These are phyloP conservation scores for Venustoraphidia nigricollis DNA, from an alignment of 2,888 invertebrate species.

Conservation along the genomic window DNA sequence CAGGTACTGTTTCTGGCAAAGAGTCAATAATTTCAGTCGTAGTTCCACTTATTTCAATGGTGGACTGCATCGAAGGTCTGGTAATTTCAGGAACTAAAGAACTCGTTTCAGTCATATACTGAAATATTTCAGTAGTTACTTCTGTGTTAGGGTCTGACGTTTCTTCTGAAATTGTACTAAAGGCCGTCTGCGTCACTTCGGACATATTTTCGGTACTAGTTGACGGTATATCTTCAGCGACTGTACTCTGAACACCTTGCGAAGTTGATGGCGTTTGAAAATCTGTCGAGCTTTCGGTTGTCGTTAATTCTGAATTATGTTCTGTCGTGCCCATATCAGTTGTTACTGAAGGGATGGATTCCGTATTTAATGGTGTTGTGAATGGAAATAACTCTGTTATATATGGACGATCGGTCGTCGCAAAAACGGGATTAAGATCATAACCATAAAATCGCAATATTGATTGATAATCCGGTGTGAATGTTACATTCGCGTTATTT, in stretches of 20 bases:
- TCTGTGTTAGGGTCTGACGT: too few species aligned
- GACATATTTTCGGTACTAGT: constrained; percentile 4
- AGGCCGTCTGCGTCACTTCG: not conserved
- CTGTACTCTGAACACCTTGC: too few species aligned
- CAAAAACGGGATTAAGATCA: constrained; percentile 40
- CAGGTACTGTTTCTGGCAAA: not conserved
- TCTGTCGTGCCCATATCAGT: constrained; percentile 2
- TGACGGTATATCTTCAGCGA: too few species aligned
- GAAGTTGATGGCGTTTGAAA: too few species aligned
- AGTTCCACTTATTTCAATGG: not conserved
- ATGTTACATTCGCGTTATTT: constrained; percentile 61
- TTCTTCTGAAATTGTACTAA: not conserved
- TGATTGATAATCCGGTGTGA: constrained; percentile 57
- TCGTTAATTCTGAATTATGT: not conserved
- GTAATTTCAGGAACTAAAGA: too few species aligned
- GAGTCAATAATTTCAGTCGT: not conserved
- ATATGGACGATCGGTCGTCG: constrained; percentile 21
- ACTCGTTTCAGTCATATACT: too few species aligned
- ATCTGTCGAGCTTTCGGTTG: too few species aligned
- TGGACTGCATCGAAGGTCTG: not conserved
- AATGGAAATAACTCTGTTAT: constrained; percentile 14
- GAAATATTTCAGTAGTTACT: too few species aligned
- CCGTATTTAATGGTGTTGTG: constrained; percentile 6
- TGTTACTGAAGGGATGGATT: constrained; percentile 18
- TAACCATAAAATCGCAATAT: constrained; percentile 68